phyloP scores from a whole-genome alignment of 2,888 invertebrate species.

The Notodonta dromedarius region DNA sequence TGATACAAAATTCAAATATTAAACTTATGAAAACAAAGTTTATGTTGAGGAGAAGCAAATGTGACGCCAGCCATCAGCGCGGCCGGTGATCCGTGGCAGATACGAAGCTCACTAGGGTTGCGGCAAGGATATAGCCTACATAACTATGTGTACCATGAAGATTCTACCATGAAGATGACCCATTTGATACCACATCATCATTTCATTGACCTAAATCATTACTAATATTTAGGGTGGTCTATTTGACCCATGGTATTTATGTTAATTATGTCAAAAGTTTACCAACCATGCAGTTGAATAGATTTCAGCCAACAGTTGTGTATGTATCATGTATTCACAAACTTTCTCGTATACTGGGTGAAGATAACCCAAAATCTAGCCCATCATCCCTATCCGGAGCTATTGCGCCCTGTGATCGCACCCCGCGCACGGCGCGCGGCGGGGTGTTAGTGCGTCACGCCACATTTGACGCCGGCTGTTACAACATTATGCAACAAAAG shows the following conservation, averaged over 20 bases:
- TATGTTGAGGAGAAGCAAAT: neutral
- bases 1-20: too few species aligned
- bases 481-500: neutral
- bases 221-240: too few species aligned
- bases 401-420: neutral
- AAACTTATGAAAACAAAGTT: neutral
- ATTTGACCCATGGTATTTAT: too few species aligned
- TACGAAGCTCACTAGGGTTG: neutral
- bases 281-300: too few species aligned
- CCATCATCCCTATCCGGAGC: neutral
- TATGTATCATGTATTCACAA: too few species aligned
- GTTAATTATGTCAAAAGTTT: too few species aligned
- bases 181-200: too few species aligned
- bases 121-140: neutral
- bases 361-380: neutral
- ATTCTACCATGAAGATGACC: too few species aligned
- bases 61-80: neutral
- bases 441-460: neutral
- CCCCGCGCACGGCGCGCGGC: neutral
- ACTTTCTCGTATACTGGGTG: too few species aligned
- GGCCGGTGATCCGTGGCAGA: neutral
- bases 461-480: neutral
- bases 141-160: neutral
- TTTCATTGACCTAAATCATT: too few species aligned
- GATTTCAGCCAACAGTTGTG: too few species aligned